Evolutionary conservation across 2,888 invertebrate genomes (phyloP).

Genomic region (Brachyptera risi): DNA sequence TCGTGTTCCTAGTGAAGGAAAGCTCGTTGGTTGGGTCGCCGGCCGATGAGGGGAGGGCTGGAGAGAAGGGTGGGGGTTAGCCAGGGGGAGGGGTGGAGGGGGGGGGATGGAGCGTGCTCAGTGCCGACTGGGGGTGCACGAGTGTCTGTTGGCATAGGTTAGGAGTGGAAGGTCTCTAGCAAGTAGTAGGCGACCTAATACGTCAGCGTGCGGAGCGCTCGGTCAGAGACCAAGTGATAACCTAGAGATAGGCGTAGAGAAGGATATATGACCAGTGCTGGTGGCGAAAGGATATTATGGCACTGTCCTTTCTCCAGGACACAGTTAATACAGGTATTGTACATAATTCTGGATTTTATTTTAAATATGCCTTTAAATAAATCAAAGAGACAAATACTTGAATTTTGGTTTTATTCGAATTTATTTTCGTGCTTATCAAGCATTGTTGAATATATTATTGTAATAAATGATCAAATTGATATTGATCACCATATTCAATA

Average conservation of each 20-base stretch:
- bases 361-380: neutral
- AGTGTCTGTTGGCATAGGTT: conserved; percentile 65
- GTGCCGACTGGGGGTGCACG: conserved; percentile 41
- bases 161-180: conserved; percentile 35
- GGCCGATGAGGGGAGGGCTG: neutral
- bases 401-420: no score
- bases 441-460: no score
- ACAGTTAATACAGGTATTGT: conserved; percentile 28
- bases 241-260: neutral
- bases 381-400: no score
- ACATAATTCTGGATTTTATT: neutral
- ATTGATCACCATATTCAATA: no score
- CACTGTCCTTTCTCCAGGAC: conserved; percentile 31
- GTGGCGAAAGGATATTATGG: conserved; percentile 24
- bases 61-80: conserved; percentile 13
- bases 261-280: neutral
- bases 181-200: neutral
- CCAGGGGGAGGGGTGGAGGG: conserved; percentile 30
- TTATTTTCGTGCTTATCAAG: no score
- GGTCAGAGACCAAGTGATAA: neutral
- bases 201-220: neutral
- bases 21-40: neutral
- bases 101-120: conserved; percentile 43
- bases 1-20: no score
- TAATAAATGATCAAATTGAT: no score